Evolutionary conservation across 92 coral and sea anemone species (phyloP), one percentile per base, ranked within the genome.

Genomic region (Parazoanthus darwini): DNA sequence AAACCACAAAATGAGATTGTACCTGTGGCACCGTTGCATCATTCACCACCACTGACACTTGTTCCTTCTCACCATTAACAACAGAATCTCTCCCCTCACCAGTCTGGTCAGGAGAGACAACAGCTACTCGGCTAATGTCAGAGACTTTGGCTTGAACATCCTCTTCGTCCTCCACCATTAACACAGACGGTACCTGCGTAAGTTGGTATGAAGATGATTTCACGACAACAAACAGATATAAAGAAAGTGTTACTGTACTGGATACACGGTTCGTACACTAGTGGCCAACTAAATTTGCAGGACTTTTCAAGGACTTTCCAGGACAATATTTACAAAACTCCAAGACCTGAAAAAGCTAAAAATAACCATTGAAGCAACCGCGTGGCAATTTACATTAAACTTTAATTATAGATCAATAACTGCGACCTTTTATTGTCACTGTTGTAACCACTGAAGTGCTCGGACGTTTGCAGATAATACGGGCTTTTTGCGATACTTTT

Each of bases 111-210:
- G 33, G 3, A 68, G 39, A 46, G 37, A 23, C 63, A 48, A 37
- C 10, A 58, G 18, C n/a, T 6, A 39, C 39, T 25, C 86, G 43
- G 16, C 29, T 10, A 37, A 6, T 16, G 9, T 38, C 50, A 36
- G 6, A 14, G 16, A 42, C 3, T 23, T 44, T 20, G 6, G 58
- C 37, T 29, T 82, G 78, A 15, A 25, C 38, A n/a, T 39, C 58
- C 50, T 82, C 86, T 67, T 68, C 78, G 9, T 82, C 86, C 50
- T 44, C 86, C 2, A 26, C 77, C 86, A 82, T 68, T n/a, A 82
- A 13, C 35, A 82, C 58, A 44, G 77, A 25, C 59, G 86, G 86
- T 56, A 82, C 26, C 86, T 82, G 37, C 2, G 68, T 43, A 8
- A 48, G 29, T 76, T 18, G 23, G 78, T n/a, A 29, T 51, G 15